phyloP scores from a whole-genome alignment of 2,888 invertebrate species.

The Metalampra italica region DNA sequence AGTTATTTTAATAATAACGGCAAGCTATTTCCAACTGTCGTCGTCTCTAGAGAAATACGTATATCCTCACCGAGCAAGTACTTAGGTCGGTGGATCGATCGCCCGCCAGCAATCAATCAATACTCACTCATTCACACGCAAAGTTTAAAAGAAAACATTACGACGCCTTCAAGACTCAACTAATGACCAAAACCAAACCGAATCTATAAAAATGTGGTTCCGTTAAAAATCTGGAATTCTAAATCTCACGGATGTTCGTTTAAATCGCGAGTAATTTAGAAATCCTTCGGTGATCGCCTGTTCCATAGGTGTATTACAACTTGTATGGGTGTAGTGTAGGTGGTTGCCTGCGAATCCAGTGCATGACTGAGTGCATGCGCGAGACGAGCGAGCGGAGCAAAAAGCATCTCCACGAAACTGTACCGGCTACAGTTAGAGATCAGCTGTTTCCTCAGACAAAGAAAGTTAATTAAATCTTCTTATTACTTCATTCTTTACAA shows the following conservation, averaged over 20 bases:
- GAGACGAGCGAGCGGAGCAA: slow-evolving; percentile 7
- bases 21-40: slow-evolving; percentile 17
- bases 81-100: not conserved
- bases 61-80: not conserved
- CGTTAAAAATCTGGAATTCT: slow-evolving; percentile 49
- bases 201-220: slow-evolving; percentile 7
- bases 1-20: not conserved
- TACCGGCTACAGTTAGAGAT: slow-evolving; percentile 33
- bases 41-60: not conserved
- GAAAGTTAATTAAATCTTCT: slow-evolving; percentile 50
- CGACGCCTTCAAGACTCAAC: not conserved
- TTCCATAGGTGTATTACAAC: no score
- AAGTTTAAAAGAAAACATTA: not conserved
- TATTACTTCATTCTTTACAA: slow-evolving; percentile 31
- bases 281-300: slow-evolving; percentile 52
- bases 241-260: slow-evolving; percentile 37
- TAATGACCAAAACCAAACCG: not conserved
- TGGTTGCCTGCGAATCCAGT: slow-evolving; percentile 33
- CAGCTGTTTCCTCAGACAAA: slow-evolving; percentile 55
- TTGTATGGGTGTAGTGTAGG: slow-evolving; percentile 24
- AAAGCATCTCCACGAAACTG: slow-evolving; percentile 14
- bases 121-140: not conserved
- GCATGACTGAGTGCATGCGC: slow-evolving; percentile 15
- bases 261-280: slow-evolving; percentile 48
- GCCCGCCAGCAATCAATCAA: not conserved